A percentile compares a stretch with the other conserved stretches of the same genome.
Conservation (phyloP, 2,797 vertebrate species). For the Microctenopoma steveboyesi region DNA sequence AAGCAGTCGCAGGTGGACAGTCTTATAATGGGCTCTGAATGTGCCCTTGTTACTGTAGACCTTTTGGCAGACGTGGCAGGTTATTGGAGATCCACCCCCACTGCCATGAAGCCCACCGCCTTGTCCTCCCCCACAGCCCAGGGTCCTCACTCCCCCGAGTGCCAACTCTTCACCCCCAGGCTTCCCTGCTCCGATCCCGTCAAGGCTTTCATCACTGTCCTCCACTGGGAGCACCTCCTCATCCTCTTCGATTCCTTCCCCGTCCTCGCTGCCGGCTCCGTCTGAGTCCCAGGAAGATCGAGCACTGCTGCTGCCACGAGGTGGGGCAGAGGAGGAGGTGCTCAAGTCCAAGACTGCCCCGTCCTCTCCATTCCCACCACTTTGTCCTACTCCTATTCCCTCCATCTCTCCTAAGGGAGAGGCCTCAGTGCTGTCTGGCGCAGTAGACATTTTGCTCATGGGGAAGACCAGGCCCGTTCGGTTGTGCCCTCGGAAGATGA, state of each 20-base stretch:
- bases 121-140: slow-evolving; percentile 73
- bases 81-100: slow-evolving; percentile 86
- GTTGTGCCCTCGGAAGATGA: slow-evolving; percentile 92
- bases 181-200: slow-evolving; percentile 72
- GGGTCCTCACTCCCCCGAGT: slow-evolving; percentile 80
- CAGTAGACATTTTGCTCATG: slow-evolving; percentile 84
- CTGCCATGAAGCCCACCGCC: slow-evolving; percentile 76
- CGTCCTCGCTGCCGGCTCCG: slow-evolving; percentile 87
- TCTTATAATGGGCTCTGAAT: slow-evolving; percentile 97
- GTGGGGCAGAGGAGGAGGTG: slow-evolving; percentile 86
- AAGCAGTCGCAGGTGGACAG: slow-evolving; percentile 94
- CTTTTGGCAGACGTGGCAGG: slow-evolving; percentile 96
- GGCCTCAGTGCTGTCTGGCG: slow-evolving; percentile 68
- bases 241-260: slow-evolving; percentile 83
- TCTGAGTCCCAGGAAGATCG: slow-evolving; percentile 95
- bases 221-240: slow-evolving; percentile 78
- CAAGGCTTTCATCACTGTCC: slow-evolving; percentile 92
- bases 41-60: slow-evolving; percentile 97
- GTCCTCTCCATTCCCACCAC: slow-evolving; percentile 79
- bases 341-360: slow-evolving; percentile 92
- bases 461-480: slow-evolving; percentile 92
- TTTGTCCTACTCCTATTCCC: slow-evolving; percentile 32
- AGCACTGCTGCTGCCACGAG: slow-evolving; percentile 83
- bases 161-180: slow-evolving; percentile 78
- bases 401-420: slow-evolving; percentile 53